Conservation (phyloP, 2,888 invertebrate genomes). For the Synergus laeviventris region DNA sequence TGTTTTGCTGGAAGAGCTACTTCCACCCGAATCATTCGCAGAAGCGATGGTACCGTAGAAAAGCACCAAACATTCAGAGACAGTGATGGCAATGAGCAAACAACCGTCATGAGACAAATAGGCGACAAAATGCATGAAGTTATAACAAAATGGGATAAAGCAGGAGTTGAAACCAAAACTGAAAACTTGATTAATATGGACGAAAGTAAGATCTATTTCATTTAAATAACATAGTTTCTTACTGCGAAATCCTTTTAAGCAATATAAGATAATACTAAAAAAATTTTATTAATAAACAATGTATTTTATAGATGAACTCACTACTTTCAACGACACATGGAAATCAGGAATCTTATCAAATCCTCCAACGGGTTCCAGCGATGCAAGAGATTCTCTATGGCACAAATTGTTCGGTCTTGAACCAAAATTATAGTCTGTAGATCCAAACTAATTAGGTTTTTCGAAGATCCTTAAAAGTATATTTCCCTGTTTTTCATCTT, state of each 20-base stretch:
- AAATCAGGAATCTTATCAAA: constrained; percentile 38
- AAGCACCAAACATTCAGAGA: constrained; percentile 79
- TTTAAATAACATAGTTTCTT: too few species aligned
- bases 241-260: too few species aligned
- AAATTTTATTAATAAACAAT: not conserved
- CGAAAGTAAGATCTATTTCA: constrained; percentile 61
- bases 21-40: constrained; percentile 77
- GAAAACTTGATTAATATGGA: constrained; percentile 69
- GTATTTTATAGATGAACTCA: constrained; percentile 60
- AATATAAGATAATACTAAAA: too few species aligned
- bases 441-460: not conserved
- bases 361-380: constrained; percentile 43
- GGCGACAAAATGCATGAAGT: constrained; percentile 69
- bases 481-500: too few species aligned
- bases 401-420: constrained; percentile 67
- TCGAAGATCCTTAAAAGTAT: not conserved
- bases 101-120: constrained; percentile 76
- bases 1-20: constrained; percentile 77
- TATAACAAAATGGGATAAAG: constrained; percentile 65
- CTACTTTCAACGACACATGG: constrained; percentile 61
- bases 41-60: constrained; percentile 80
- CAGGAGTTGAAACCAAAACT: constrained; percentile 67
- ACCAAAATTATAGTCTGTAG: constrained; percentile 65
- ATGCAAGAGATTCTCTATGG: constrained; percentile 63
- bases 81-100: constrained; percentile 80